Evolutionary conservation across 2,113 vertebrate species (phyloP).

Genomic region (Spea bombifrons): DNA sequence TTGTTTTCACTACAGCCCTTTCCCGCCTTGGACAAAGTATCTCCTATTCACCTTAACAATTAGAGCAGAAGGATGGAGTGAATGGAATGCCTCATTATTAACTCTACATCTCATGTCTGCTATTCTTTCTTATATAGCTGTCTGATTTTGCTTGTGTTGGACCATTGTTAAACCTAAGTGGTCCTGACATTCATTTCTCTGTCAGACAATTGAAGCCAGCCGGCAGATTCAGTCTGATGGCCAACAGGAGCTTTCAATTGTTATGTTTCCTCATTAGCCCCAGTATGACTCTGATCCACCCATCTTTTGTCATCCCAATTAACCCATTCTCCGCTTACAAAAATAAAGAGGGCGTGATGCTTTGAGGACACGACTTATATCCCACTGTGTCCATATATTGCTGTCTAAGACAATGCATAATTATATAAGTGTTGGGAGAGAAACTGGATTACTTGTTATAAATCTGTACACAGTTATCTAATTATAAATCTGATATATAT

Average conservation of each 20-base stretch:
- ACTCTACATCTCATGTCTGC: conserved; percentile 65
- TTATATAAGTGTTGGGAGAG: too few relatives aligned
- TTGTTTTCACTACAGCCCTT: conserved; percentile 66
- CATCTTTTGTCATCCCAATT: conserved; percentile 67
- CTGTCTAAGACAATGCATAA: too few relatives aligned
- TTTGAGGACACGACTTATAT: conserved; percentile 64
- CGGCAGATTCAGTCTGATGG: conserved; percentile 69
- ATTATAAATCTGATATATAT: too few relatives aligned
- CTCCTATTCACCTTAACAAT: conserved; percentile 77
- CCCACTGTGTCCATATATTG: conserved; percentile 55
- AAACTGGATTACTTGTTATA: too few relatives aligned
- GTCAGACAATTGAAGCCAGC: conserved; percentile 72
- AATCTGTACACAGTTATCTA: too few relatives aligned
- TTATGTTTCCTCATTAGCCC: conserved; percentile 68
- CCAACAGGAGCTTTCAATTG: conserved; percentile 70
- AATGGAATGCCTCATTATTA: conserved; percentile 77
- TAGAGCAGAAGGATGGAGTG: conserved; percentile 79
- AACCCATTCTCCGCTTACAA: conserved; percentile 51
- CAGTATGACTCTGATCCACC: conserved; percentile 67
- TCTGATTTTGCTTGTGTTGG: conserved; percentile 67
- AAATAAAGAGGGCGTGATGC: conserved; percentile 56
- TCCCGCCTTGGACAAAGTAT: conserved; percentile 69
- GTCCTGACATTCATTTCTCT: conserved; percentile 78
- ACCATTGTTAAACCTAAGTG: conserved; percentile 79
- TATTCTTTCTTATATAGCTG: conserved; percentile 66